Evolutionary conservation across 2,113 vertebrate genomes (phyloP), one percentile per base, ranked within the genome.

Genomic region (Poeciliopsis turrubarensis): DNA sequence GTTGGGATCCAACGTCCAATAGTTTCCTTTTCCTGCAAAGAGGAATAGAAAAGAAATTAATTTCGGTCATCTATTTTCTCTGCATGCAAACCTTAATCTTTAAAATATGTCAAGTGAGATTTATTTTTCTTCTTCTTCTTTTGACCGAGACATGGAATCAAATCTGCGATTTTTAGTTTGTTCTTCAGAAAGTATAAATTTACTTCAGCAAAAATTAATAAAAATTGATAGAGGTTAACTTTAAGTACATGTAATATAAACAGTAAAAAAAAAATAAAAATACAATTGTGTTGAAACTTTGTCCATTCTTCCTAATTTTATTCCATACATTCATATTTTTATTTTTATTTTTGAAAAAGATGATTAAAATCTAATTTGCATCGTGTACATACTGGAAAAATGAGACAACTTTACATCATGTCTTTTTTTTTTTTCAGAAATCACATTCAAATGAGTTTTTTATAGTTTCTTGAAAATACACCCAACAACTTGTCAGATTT

Each of bases 1-100:
- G 95, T 99, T 99, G 15, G 98, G 98, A 82, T 99, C 98, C 82
- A 99, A 87, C 8, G 97, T 99, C 98, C 98, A 99, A 84, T 99
- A 99, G 86, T 99, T 99, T 41, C 98, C 98, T 73, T 99, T 99
- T 25, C 98, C 98, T 99, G 78, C 4, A 54, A 66, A 4, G 3
- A 12, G 8, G 13, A 83, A 3, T 6, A 82, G 62, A 81, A 11
- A 64, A 3, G 4, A 77, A 26, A 9, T 17, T 5, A n/a, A 44
- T 37, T 7, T n/a, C 4, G 30, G 29, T 22, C 7, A 47, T 47
- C 19, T 19, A 47, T 47, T 47, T 47, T 47, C 15, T 44, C 41
- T 44, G 12, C 15, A 44, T 44, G 15, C 15, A 44, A 44, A 47
- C 5, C 17, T 44, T 47, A 47, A 47, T 47, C 44, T 47, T 47